These are phyloP conservation scores for Eulemur rufifrons DNA, from an alignment of 2,113 vertebrate species.

Conservation along the genomic window DNA sequence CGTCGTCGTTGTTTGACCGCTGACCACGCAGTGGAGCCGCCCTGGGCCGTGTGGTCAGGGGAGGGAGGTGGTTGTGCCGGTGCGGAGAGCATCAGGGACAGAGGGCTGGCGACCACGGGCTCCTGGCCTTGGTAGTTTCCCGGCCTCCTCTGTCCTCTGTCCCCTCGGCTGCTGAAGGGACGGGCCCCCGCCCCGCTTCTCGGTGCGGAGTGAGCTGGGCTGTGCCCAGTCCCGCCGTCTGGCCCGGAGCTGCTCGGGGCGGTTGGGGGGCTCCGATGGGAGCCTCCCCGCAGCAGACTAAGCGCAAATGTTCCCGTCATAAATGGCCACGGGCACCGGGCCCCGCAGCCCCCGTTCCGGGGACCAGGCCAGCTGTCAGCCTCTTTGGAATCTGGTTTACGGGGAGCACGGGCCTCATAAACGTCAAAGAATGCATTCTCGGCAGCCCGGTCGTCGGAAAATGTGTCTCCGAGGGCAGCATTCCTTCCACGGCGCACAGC, in stretches of 20 bases:
- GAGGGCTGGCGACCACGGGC: rapidly evolving
- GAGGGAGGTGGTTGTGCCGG: not conserved
- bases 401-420: not conserved
- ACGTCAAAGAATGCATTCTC: not conserved
- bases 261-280: rapidly evolving
- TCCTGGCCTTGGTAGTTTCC: too few species aligned
- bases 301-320: rapidly evolving
- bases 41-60: too few species aligned
- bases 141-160: not conserved
- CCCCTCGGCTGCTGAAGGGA: not conserved
- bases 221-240: rapidly evolving
- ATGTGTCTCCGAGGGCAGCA: not conserved
- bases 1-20: not conserved
- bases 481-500: not conserved
- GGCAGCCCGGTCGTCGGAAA: not conserved
- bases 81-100: rapidly evolving
- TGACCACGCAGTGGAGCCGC: rapidly evolving
- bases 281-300: rapidly evolving
- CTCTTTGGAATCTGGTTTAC: slow-evolving; percentile 32
- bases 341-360: not conserved
- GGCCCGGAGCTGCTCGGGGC: rapidly evolving
- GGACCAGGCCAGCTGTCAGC: not conserved
- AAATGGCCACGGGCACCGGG: rapidly evolving
- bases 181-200: rapidly evolving
- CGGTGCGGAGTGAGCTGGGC: rapidly evolving